These are phyloP conservation scores for Callinectes sapidus DNA, from an alignment of 2,888 invertebrate genomes.

Conservation along the genomic window DNA sequence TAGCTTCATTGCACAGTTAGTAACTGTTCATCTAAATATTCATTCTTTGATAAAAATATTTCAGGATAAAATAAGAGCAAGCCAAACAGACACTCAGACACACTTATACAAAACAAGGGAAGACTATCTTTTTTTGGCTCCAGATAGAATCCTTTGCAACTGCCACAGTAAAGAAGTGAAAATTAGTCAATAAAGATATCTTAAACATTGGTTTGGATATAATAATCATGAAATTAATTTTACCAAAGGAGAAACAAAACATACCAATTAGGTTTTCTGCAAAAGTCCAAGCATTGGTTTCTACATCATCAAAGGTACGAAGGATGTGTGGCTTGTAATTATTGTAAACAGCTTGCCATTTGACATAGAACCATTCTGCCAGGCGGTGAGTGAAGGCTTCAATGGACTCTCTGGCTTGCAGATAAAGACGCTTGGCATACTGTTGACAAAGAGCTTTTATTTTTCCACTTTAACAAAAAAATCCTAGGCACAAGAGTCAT, in stretches of 20 bases:
- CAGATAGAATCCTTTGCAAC: not conserved
- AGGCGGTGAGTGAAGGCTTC: conserved; percentile 63
- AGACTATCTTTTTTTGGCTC: too few relatives aligned
- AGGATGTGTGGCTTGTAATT: conserved; percentile 72
- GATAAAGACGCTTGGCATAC: conserved; percentile 65
- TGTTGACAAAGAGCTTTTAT: not conserved
- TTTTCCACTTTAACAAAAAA: not conserved
- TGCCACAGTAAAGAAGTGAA: not conserved
- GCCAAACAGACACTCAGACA: not conserved
- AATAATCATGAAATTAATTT: not conserved
- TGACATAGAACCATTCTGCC: conserved; percentile 62
- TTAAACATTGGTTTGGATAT: not conserved
- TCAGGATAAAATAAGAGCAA: not conserved
- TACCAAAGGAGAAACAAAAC: conserved; percentile 13
- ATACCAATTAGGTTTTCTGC: conserved; percentile 58
- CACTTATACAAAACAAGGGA: too few relatives aligned
- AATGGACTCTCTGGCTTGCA: conserved; percentile 56
- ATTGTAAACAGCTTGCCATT: conserved; percentile 69
- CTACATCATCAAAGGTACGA: conserved; percentile 67
- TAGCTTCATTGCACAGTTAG: not conserved
- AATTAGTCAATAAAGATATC: not conserved
- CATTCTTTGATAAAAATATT: not conserved
- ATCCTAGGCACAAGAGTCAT: too few relatives aligned
- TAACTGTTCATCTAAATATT: not conserved
- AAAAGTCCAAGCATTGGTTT: conserved; percentile 66